Evolutionary conservation across 2,888 invertebrate genomes (phyloP), one percentile per base, ranked within the genome.

Genomic region (Lasioglossum leucozonium): DNA sequence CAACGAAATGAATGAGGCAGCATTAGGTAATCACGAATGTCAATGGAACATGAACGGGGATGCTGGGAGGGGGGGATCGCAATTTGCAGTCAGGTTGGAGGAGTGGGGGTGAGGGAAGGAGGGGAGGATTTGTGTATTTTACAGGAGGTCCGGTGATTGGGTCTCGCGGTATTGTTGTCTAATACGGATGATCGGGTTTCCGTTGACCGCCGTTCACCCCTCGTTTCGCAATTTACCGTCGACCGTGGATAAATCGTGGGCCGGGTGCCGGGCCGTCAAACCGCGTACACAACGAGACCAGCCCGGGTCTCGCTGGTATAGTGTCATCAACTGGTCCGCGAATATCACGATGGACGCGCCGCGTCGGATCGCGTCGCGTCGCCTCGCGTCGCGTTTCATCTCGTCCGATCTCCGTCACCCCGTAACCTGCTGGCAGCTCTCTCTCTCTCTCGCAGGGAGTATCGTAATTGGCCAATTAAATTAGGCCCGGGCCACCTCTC

Each of bases 111-210:
- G 3, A 0, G 37, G 4, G 22, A 4, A 67, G 74, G 51, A 10
- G 22, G 22, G 10, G 22, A 37, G 77, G 72, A 77, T 82, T 77
- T 71, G 82, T 86, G 78, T 34, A 81, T 90, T 89, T 87, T 82
- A 65, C 69, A 62, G 72, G 74, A 51, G 34, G 83, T 82, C 81
- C 82, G 72, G 81, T 37, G 81, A 72, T 80, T 77, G 58, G 73
- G 76, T 81, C 84, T 77, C 69, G 75, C 30, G 81, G 82, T 77
- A 87, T 90, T 84, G 88, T 84, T 88, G 88, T 83, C 84, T 88
- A 89, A 90, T 84, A 85, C 91, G 88, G 84, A 88, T 89, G 87
- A 89, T 88, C 82, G 87, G 86, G 84, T 89, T 87, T 90, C 85
- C 84, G 88, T 82, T n/a, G 82, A 42, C 75, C 62, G 84, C 86